A percentile compares a stretch with the other conserved stretches of the same genome.
Evolutionary conservation across 2,797 vertebrate genomes (phyloP).

Genomic region (Neoniphon sammara): DNA sequence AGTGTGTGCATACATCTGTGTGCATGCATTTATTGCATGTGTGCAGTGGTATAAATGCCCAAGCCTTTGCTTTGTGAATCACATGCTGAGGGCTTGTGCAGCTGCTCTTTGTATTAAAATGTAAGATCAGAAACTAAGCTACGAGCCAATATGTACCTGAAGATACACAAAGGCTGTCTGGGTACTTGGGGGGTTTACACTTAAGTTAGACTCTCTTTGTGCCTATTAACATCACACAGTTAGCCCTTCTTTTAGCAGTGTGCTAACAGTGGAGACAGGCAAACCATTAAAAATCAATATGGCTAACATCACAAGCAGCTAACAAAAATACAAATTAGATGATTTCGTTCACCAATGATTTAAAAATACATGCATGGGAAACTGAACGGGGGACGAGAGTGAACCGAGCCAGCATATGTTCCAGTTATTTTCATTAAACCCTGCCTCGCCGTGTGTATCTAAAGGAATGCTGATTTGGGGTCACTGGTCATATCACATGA

Average conservation of each 20-base stretch:
- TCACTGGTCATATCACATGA: neutral
- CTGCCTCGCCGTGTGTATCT: neutral
- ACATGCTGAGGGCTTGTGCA: conserved; percentile 37
- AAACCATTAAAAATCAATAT: neutral
- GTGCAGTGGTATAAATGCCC: conserved; percentile 22
- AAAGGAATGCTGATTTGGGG: neutral
- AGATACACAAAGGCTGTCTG: conserved; percentile 4
- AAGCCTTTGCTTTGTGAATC: conserved; percentile 16
- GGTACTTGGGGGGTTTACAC: conserved; percentile 2
- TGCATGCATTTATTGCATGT: neutral
- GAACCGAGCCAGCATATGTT: neutral
- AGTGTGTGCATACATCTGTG: neutral
- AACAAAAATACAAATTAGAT: neutral
- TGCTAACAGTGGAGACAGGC: neutral
- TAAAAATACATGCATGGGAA: too few species aligned
- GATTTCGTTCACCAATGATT: too few species aligned
- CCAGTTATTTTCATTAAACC: neutral
- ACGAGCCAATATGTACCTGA: conserved; percentile 36
- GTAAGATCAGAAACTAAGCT: conserved; percentile 36
- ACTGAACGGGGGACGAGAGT: neutral
- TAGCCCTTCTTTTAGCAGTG: neutral
- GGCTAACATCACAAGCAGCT: neutral
- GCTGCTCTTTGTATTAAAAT: conserved; percentile 17
- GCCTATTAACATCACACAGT: neutral
- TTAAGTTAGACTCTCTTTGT: neutral